Evolutionary conservation across 2,888 invertebrate genomes (phyloP).

Genomic region (Troides helena): DNA sequence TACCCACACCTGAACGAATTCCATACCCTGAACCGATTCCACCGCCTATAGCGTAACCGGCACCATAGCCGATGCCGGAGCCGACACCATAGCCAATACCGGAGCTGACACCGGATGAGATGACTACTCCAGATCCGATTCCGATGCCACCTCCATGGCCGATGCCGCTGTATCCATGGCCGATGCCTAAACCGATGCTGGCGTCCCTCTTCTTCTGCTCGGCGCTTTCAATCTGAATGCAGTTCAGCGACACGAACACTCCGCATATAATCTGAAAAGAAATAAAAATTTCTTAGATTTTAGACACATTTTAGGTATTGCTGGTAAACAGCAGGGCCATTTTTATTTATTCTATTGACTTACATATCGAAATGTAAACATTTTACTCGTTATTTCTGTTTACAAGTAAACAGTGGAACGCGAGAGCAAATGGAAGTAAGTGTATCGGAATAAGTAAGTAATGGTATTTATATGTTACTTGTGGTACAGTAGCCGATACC

Average conservation of each 20-base stretch:
- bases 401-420: constrained; percentile 35
- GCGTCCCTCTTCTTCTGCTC: constrained; percentile 44
- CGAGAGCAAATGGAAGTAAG: constrained; percentile 51
- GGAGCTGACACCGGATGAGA: too few species aligned
- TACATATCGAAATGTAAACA: constrained; percentile 53
- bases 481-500: constrained; percentile 29
- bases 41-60: neutral
- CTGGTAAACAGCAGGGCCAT: too few species aligned
- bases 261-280: constrained; percentile 49
- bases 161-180: constrained; percentile 23
- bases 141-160: constrained; percentile 18
- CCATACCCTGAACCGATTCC: constrained; percentile 5
- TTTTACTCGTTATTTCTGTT: constrained; percentile 41
- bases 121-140: constrained; percentile 8
- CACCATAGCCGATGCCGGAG: constrained; percentile 15
- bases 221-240: constrained; percentile 31
- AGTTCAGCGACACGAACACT: constrained; percentile 37
- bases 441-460: constrained; percentile 46
- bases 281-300: constrained; percentile 10
- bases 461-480: constrained; percentile 55
- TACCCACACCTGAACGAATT: constrained; percentile 8
- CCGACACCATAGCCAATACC: constrained; percentile 4
- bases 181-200: constrained; percentile 21
- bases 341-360: constrained; percentile 40
- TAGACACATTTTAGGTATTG: neutral